Evolutionary conservation across 2,888 invertebrate genomes (phyloP), one percentile per base, ranked within the genome.

Genomic region (Ormia ochracea): DNA sequence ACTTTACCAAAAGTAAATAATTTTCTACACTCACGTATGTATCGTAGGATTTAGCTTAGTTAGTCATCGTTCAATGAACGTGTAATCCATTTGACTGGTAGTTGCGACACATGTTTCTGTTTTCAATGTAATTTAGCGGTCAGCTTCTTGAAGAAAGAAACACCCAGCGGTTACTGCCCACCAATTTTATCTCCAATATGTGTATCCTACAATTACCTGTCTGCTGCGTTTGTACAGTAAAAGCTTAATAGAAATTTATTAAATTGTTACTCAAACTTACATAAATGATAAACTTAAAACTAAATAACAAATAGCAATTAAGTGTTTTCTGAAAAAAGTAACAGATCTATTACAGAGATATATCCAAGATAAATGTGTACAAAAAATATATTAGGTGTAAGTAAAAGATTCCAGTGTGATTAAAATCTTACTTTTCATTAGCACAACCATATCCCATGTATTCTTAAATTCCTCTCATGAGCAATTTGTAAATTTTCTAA

Each of bases 261-360:
- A 61, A 68, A 66, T 73, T 66, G 59, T 73, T 66, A 59, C 23
- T 50, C 31, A 58, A 52, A 59, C 43, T 41, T 38, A 50, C 48
- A 21, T 54, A 58, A 59, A 38, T 61, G 38, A 26, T 52, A 54
- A 48, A 43, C 28, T 52, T 23, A 43, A 78, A 73, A 68, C 23
- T 61, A 63, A 78, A 68, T 78, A 73, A 48, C 66, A 61, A 73
- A 78, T 66, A 72, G 23, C 78, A 73, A 78, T 68, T 78, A 78
- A 56, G 41, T 50, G 48, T 52, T 41, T 26, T 1, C 23, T 28
- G 17, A 38, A 43, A 12, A 17, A 43, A 43, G n/a, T 17, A 56
- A 63, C 36, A 56, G 50, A 65, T 70, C 50, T 59, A 45, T 66
- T 66, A 54, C 65, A 54, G 36, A 43, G 36, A 26, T 41, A 36